Conservation (phyloP, 2,888 invertebrate genomes). For the Siphlonurus alternatus region DNA sequence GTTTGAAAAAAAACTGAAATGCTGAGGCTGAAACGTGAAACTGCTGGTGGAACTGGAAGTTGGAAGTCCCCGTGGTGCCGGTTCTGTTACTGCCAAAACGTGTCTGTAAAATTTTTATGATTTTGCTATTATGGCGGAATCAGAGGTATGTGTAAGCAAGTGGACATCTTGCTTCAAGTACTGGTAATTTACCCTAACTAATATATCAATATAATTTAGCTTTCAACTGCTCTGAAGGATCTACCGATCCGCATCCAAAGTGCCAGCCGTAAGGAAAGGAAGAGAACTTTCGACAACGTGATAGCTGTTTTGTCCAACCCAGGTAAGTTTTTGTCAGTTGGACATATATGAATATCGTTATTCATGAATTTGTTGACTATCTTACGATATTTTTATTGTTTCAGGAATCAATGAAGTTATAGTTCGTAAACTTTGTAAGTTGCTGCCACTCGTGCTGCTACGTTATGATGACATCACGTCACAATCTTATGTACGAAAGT, state of each 20-base stretch:
- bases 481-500: slow-evolving; percentile 50
- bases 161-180: background rate
- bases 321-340: slow-evolving; percentile 41
- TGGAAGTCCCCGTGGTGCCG: background rate
- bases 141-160: slow-evolving; percentile 35
- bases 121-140: slow-evolving; percentile 39
- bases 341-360: too few relatives aligned
- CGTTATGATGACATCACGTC: slow-evolving; percentile 67
- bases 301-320: slow-evolving; percentile 51
- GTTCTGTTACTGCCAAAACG: background rate
- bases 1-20: too few relatives aligned
- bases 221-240: slow-evolving; percentile 51
- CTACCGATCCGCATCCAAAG: slow-evolving; percentile 55
- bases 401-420: slow-evolving; percentile 61
- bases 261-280: slow-evolving; percentile 51
- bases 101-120: background rate
- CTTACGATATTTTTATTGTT: slow-evolving; percentile 17
- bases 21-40: too few relatives aligned
- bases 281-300: slow-evolving; percentile 47
- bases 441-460: slow-evolving; percentile 55
- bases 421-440: slow-evolving; percentile 60
- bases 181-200: slow-evolving; percentile 11
- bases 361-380: background rate
- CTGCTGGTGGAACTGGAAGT: too few relatives aligned
- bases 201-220: slow-evolving; percentile 28